Conservation (phyloP, 2,113 vertebrate species). For the Eptatretus burgeri region DNA sequence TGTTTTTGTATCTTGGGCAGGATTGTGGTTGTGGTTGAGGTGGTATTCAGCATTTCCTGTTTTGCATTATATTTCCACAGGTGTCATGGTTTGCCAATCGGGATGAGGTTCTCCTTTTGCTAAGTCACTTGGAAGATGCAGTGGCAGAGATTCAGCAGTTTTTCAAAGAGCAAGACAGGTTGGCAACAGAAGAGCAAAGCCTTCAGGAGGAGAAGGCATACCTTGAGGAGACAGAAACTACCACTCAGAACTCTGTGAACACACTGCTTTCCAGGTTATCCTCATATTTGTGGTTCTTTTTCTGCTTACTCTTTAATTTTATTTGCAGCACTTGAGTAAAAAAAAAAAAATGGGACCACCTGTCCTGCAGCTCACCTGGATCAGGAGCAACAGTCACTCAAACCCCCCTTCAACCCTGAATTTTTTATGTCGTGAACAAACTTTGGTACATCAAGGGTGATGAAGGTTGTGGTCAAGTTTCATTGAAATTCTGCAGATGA, state of each 20-base stretch:
- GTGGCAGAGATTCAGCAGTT: constrained; percentile 58
- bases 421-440: too few relatives aligned
- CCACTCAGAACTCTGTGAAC: constrained; percentile 43
- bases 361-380: too few relatives aligned
- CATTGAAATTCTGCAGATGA: too few relatives aligned
- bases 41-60: constrained; percentile 1
- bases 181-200: constrained; percentile 52
- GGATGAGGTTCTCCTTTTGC: constrained; percentile 64
- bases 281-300: too few relatives aligned
- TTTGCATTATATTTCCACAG: constrained; percentile 17
- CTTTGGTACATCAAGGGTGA: too few relatives aligned
- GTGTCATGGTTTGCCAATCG: constrained; percentile 98
- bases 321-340: too few relatives aligned
- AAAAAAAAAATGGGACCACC: too few relatives aligned
- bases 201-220: constrained; percentile 58
- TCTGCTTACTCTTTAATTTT: too few relatives aligned
- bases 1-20: neutral
- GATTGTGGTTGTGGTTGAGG: neutral
- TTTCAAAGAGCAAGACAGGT: constrained; percentile 49
- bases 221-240: constrained; percentile 56
- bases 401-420: too few relatives aligned
- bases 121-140: constrained; percentile 55
- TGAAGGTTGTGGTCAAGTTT: too few relatives aligned
- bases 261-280: constrained; percentile 58
- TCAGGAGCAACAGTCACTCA: too few relatives aligned